Percentiles rank a stretch among this genome's conserved stretches.
Conservation (phyloP, 2,888 invertebrate genomes). For the Yponomeuta evonymella region DNA sequence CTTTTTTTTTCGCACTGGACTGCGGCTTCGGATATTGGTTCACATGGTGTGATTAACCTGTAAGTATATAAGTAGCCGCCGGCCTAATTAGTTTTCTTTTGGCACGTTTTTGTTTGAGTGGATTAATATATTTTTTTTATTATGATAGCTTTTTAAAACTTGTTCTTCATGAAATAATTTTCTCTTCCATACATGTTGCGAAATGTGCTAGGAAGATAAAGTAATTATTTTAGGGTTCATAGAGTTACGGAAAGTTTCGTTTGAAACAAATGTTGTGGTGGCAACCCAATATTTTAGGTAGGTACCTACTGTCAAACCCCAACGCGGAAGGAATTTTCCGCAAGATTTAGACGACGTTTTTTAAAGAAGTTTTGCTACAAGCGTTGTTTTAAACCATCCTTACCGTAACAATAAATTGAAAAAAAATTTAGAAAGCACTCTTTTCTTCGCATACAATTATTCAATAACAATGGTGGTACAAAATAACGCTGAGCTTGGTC, state of each 20-base stretch:
- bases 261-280: neutral
- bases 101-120: neutral
- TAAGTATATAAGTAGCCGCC: neutral
- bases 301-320: neutral
- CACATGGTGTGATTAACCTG: neutral
- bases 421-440: neutral
- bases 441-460: neutral
- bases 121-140: neutral
- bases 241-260: neutral
- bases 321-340: neutral
- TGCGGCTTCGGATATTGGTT: neutral
- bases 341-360: neutral
- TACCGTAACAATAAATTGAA: neutral
- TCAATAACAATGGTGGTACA: neutral
- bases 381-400: neutral
- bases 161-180: neutral
- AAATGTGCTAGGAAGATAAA: neutral
- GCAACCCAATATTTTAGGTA: neutral
- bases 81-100: no score
- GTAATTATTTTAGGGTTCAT: neutral
- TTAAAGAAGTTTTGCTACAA: neutral
- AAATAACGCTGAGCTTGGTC: neutral
- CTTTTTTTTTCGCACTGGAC: neutral
- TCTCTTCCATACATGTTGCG: neutral
- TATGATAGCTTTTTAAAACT: neutral